Evolutionary conservation across 2,888 invertebrate genomes (phyloP).

Genomic region (Tigriopus californicus): DNA sequence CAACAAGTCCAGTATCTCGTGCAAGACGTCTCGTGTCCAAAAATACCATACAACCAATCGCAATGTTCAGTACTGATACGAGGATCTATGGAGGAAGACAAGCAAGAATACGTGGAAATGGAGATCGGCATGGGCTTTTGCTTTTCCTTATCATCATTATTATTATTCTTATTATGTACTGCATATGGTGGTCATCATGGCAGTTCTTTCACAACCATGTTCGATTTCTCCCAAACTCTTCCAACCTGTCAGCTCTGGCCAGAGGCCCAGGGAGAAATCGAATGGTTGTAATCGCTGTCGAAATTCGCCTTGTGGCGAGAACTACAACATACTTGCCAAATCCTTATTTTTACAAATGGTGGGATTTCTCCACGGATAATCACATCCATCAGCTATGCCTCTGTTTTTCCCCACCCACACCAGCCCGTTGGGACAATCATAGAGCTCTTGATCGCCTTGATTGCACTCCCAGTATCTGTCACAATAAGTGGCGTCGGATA

Average conservation of each 20-base stretch:
- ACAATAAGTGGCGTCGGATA: conserved; percentile 59
- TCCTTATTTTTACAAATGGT: conserved; percentile 67
- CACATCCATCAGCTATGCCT: conserved; percentile 71
- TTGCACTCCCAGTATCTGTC: conserved; percentile 73
- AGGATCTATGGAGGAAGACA: conserved; percentile 37
- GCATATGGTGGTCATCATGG: too few relatives aligned
- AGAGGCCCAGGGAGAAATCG: too few relatives aligned
- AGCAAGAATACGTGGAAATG: too few relatives aligned
- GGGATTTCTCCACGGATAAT: conserved; percentile 63
- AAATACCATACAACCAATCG: conserved; percentile 80
- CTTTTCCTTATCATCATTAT: too few relatives aligned
- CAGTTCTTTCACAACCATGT: too few relatives aligned
- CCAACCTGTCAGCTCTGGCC: too few relatives aligned
- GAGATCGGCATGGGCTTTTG: too few relatives aligned
- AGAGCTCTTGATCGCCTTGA: conserved; percentile 56
- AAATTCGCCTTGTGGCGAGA: too few relatives aligned
- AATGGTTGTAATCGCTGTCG: too few relatives aligned
- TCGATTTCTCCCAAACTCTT: too few relatives aligned
- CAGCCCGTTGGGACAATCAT: conserved; percentile 74
- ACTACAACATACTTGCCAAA: conserved; percentile 42
- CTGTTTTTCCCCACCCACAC: conserved; percentile 73
- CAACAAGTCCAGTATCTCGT: conserved; percentile 86
- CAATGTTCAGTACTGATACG: conserved; percentile 69
- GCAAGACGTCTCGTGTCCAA: conserved; percentile 81
- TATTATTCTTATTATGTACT: too few relatives aligned